phyloP scores from a whole-genome alignment of 2,888 invertebrate genomes.

The Oscheius onirici region DNA sequence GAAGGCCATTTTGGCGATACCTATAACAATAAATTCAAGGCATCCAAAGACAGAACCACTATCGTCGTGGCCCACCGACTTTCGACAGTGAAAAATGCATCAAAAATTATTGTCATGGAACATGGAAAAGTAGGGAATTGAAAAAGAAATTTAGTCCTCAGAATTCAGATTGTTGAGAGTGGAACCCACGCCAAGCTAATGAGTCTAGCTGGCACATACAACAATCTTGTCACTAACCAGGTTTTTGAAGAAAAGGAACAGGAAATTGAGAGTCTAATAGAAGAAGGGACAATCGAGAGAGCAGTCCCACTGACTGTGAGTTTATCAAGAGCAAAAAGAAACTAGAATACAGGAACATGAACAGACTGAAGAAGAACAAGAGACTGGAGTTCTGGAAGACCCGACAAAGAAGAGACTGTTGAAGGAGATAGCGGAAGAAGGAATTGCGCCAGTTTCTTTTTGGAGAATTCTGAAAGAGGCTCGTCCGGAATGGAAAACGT shows the following conservation, averaged over 20 bases:
- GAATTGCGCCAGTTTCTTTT: constrained; percentile 40
- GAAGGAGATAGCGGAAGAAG: constrained; percentile 40
- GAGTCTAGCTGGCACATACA: too few relatives aligned
- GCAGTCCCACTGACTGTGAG: too few relatives aligned
- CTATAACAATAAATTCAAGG: constrained; percentile 66
- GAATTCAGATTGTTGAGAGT: background rate
- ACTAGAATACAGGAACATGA: too few relatives aligned
- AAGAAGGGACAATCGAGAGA: too few relatives aligned
- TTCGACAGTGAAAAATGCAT: constrained; percentile 74
- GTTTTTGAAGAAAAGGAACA: too few relatives aligned
- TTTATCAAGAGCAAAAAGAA: too few relatives aligned
- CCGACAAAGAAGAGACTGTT: background rate
- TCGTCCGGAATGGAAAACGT: constrained; percentile 71
- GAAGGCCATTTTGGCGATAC: too few relatives aligned
- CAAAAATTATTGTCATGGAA: constrained; percentile 74
- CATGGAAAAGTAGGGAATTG: constrained; percentile 54
- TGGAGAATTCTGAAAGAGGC: constrained; percentile 71
- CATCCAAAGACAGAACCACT: constrained; percentile 50
- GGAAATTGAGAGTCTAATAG: too few relatives aligned
- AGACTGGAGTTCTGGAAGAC: too few relatives aligned
- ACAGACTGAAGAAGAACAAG: too few relatives aligned
- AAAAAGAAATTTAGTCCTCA: background rate
- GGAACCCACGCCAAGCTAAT: background rate
- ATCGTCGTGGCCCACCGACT: background rate
- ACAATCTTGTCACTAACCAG: too few relatives aligned